Percentiles rank a stretch among this genome's conserved stretches.
Conservation (phyloP, 2,888 invertebrate species). For the Diabrotica balteata region DNA sequence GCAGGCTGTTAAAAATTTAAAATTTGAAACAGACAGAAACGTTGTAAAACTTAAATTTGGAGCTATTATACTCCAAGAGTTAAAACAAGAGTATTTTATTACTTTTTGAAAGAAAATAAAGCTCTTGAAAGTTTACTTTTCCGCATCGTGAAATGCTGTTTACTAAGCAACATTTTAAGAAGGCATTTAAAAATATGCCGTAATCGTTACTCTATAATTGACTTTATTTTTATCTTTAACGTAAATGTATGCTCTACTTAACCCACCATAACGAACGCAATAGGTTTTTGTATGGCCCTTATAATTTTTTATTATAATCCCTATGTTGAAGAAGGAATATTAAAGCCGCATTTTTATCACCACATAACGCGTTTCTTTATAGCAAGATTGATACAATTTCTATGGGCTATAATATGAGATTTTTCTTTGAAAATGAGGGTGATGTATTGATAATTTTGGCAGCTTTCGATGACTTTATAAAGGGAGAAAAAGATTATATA, state of each 20-base stretch:
- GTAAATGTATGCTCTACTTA: neutral
- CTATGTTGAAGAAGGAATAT: slow-evolving; percentile 30
- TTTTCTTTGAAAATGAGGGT: slow-evolving; percentile 30
- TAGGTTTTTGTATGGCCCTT: slow-evolving; percentile 29
- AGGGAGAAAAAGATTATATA: neutral
- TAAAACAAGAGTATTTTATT: too few species aligned
- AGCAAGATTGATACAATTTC: slow-evolving; percentile 32
- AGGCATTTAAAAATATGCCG: too few species aligned
- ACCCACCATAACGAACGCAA: neutral
- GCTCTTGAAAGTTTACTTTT: too few species aligned
- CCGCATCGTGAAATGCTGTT: too few species aligned
- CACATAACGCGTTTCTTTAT: slow-evolving; percentile 31
- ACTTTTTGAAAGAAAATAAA: too few species aligned
- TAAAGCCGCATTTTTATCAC: slow-evolving; percentile 31
- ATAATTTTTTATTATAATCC: slow-evolving; percentile 32
- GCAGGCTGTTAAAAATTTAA: too few species aligned
- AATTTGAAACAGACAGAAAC: too few species aligned
- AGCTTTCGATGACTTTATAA: slow-evolving; percentile 27
- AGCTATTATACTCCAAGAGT: too few species aligned
- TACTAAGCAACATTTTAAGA: too few species aligned
- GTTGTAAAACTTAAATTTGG: too few species aligned
- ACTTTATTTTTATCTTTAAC: neutral
- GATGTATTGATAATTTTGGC: slow-evolving; percentile 29
- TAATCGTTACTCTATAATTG: too few species aligned
- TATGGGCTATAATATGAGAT: slow-evolving; percentile 27